Percentiles rank a stretch among this genome's conserved stretches.
phyloP scores from a whole-genome alignment of 2,888 invertebrate species.

The Therioaphis trifolii region DNA sequence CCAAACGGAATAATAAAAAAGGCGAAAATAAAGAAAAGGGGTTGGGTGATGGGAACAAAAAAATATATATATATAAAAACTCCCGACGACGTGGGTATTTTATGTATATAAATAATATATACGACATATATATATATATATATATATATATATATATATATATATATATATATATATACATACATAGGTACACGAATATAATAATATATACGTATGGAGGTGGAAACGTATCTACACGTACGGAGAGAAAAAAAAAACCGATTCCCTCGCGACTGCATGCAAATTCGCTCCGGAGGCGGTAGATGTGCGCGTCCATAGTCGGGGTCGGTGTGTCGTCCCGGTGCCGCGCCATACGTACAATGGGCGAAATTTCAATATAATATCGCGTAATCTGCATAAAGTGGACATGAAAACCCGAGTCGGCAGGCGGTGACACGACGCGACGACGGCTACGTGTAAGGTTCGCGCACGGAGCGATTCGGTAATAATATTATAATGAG shows the following conservation, averaged over 20 bases:
- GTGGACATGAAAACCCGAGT: slow-evolving; percentile 27
- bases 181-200: not conserved
- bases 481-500: too few relatives aligned
- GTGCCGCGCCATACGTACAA: not conserved
- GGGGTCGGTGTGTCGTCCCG: not conserved
- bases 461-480: not conserved
- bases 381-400: not conserved
- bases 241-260: not conserved
- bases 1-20: slow-evolving; percentile 53
- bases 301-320: not conserved
- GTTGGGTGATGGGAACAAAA: not conserved
- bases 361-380: not conserved
- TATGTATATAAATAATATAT: too few relatives aligned
- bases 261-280: slow-evolving; percentile 29
- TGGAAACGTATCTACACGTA: not conserved
- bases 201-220: not conserved
- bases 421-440: not conserved
- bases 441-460: not conserved
- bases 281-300: not conserved
- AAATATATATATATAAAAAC: not conserved
- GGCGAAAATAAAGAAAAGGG: slow-evolving; percentile 24
- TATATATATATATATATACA: not conserved
- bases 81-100: not conserved
- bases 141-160: not conserved
- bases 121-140: not conserved